Base-by-base conservation (phyloP, 2,797 vertebrate species). In the Clarias platycephalus region DNA sequence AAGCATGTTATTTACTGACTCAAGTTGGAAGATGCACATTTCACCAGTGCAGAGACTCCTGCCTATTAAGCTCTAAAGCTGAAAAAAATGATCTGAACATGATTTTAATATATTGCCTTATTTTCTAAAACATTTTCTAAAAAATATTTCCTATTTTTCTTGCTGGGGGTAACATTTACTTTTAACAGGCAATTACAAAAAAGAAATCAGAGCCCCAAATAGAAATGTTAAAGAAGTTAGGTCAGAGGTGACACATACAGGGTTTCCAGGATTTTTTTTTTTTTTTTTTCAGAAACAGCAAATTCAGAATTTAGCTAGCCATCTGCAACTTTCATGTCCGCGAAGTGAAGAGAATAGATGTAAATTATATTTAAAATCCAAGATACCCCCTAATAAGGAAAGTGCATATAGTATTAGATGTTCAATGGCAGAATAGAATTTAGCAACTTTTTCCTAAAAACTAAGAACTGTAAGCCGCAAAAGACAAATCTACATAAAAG, bases 1-100 rank as follows among this genome's bases (percentile, higher is more conserved):
- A 60, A 80, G 82, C 24, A 88, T 76, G 60, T 84, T 87, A 87
- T 82, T 84, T 88, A 28, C 74, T 87, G 55, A 64, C 71, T 84
- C 26, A 22, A 82, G 64, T 81, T 60, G 53, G 83, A 75, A 80
- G 72, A 77, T 74, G 44, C 28, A 66, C 71, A 55, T 53, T 80
- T 80, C 67, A 80, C 22, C 67, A 80, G 40, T 34, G 76, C 49
- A 57, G 31, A 76, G 62, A 18, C 49, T 77, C 22, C 40, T 34
- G 18, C 13, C 4, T 64, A 80, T 28, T 49, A 37, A 58, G 15
- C 34, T 60, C 15, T 0, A 13, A 82, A 62, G 15, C 67, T 72
- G 55, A 10, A 34, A 82, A 71, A 62, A 58, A 15, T 15, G 5
- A 49, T 72, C 72, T 68, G 9, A 81, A 70, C 68, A 58, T 34